phyloP scores from a whole-genome alignment of 2,797 vertebrate genomes.

The Notamacropus eugenii region DNA sequence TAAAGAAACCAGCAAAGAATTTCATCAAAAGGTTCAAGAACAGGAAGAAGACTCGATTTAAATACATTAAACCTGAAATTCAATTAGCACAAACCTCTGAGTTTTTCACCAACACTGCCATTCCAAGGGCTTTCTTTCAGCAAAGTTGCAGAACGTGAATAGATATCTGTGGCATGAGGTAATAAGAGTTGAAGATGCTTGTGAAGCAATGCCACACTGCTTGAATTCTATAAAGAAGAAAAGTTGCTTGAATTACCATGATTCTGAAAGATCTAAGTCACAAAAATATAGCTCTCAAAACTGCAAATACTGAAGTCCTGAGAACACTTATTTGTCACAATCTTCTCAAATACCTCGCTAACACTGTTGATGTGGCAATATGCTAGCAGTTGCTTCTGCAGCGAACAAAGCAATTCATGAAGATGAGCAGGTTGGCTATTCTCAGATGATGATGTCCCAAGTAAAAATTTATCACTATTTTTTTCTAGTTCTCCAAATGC shows the following conservation, averaged over 20 bases:
- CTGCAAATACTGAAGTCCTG: slow-evolving; percentile 29
- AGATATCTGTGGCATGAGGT: slow-evolving; percentile 97
- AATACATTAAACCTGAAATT: slow-evolving; percentile 57
- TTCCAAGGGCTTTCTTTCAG: slow-evolving; percentile 97
- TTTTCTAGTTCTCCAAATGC: slow-evolving; percentile 98
- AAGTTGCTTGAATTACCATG: slow-evolving; percentile 56
- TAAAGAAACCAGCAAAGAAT: background rate
- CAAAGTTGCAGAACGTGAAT: slow-evolving; percentile 93
- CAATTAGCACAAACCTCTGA: slow-evolving; percentile 89
- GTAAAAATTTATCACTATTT: slow-evolving; percentile 96
- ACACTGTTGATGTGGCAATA: slow-evolving; percentile 96
- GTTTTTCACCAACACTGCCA: slow-evolving; percentile 93
- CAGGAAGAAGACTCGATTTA: slow-evolving; percentile 21
- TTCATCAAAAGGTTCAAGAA: slow-evolving; percentile 24
- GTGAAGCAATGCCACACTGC: slow-evolving; percentile 97
- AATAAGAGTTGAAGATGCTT: slow-evolving; percentile 97
- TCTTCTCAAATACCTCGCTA: slow-evolving; percentile 88
- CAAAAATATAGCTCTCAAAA: slow-evolving; percentile 45
- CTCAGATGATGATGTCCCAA: slow-evolving; percentile 94
- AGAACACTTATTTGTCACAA: slow-evolving; percentile 13
- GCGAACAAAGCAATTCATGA: slow-evolving; percentile 95
- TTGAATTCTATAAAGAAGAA: slow-evolving; percentile 90
- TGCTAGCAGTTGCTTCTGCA: slow-evolving; percentile 97
- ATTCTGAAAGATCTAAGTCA: slow-evolving; percentile 58
- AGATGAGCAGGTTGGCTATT: slow-evolving; percentile 98